Evolutionary conservation across 2,113 vertebrate species (phyloP), one percentile per base, ranked within the genome.

Genomic region (Aplodontia rufa): DNA sequence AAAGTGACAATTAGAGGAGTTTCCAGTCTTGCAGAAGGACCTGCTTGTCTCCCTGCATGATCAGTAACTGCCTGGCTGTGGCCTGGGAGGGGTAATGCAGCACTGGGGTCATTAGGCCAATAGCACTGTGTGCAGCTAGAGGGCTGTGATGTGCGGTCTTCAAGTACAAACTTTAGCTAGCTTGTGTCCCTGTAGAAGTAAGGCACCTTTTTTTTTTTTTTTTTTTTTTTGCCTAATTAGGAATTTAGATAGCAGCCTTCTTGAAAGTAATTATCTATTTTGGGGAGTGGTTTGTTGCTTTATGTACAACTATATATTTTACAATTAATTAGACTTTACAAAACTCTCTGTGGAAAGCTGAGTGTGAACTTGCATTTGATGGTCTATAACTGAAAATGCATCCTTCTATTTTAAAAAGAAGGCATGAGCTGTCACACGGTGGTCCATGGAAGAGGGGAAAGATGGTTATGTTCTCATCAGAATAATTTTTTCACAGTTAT

Each of bases 241-340:
- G 22, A 3, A 13, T 62, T 75, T 53, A 69, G 20, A 11, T 14
- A 82, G 7, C 8, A 62, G 9, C 55, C 6, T 82, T 30, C 35
- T 47, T 86, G 2, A 47, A 49, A 20, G 79, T 51, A 13, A 45
- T 66, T 42, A 80, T 42, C 58, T 66, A 62, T 19, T 86, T 74
- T 19, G n/a, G 53, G 62, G n/a, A 87, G 17, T 10, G 11, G 30
- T 58, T 6, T 24, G 8, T 78, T 17, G 55, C 4, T 42, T 68
- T 94, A 24, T 26, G 16, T 81, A n/a, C 28, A 69, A 75, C 89
- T 85, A 78, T 82, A 35, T 82, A 47, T 74, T 83, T 90, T 19
- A 87, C 19, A 69, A 69, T 35, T 62, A 69, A 69, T 35, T 62
- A 79, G 47, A 94, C 5, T 85, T 60, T 11, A 8, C 11, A n/a